Percentiles rank a stretch among this genome's conserved stretches.
These are phyloP conservation scores for Acanthosepion esculentum DNA, from an alignment of 2,888 invertebrate genomes.

Conservation along the genomic window DNA sequence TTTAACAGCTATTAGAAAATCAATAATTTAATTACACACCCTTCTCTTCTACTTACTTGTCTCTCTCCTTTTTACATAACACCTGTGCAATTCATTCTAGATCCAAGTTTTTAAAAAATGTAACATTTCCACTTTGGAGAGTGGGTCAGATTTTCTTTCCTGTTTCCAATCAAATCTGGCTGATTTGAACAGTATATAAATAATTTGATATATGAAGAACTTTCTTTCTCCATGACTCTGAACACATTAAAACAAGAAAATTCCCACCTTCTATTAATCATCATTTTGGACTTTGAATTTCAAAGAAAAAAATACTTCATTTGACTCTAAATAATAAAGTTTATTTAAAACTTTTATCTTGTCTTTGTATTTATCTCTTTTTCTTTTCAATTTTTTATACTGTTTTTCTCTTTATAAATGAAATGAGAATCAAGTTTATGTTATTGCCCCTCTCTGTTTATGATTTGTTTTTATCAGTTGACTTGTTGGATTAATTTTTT, in stretches of 20 bases:
- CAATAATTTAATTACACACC: background rate
- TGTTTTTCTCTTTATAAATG: background rate
- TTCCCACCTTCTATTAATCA: background rate
- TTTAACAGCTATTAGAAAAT: background rate
- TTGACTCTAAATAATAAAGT: slow-evolving; percentile 33
- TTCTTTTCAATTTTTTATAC: background rate
- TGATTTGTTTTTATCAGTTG: too few species aligned
- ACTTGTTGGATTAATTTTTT: background rate
- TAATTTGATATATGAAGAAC: background rate
- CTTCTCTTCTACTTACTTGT: background rate
- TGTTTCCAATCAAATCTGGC: background rate
- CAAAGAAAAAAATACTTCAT: background rate
- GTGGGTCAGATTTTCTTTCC: background rate
- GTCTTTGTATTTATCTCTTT: background rate
- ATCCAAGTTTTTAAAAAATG: background rate
- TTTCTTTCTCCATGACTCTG: background rate
- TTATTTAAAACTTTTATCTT: slow-evolving; percentile 21
- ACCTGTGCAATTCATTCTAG: background rate
- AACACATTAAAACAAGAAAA: background rate
- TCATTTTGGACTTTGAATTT: background rate
- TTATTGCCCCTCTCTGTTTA: background rate
- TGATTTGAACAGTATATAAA: background rate
- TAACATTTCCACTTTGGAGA: background rate
- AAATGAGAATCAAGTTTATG: background rate
- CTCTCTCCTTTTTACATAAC: background rate